Evolutionary conservation across 2,888 invertebrate genomes (phyloP), one percentile per base, ranked within the genome.

Genomic region (Arge pagana): DNA sequence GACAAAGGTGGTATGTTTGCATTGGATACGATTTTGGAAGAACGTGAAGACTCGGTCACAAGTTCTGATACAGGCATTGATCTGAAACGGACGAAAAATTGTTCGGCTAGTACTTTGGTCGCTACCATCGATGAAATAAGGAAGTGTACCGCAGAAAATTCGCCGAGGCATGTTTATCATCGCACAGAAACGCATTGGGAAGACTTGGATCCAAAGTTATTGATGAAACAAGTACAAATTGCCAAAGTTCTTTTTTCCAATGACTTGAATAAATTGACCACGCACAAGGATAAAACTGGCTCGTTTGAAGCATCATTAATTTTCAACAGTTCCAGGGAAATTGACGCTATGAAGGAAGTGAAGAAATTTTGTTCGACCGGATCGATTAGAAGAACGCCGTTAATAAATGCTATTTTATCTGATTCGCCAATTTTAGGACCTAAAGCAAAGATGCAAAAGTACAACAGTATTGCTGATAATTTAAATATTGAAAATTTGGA

Each of bases 121-220:
- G 84, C 83, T 8, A 85, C 84, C 2, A 85, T 85, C 54, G 84
- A 84, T 65, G 84, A 84, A 75, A 85, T 85, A 31, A 76, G 84
- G 35, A 82, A 81, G 62, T 80, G 80, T 31, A 81, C 82, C 3
- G 79, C 78, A 1, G 80, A 81, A 13, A 83, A 82, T 66, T 83
- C 83, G 3, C 83, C 83, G 4, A 78, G 81, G 63, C 81, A 81
- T 64, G 71, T 82, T 51, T 83, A 81, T 65, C 81, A 83, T 49
- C 77, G 82, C 55, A 77, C 81, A 37, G 82, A 82, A 55, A 75
- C 78, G 48, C 72, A 79, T 28, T 82, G 81, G 80, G 69, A 69
- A 16, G 71, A 71, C 19, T 33, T 66, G 0, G 66, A 66, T 24
- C 61, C 64, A 10, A 61, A 62, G 8, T 59, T 56, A 3, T 52